Base-by-base conservation (phyloP, 2,113 vertebrate genomes). In the Carlito syrichta region DNA sequence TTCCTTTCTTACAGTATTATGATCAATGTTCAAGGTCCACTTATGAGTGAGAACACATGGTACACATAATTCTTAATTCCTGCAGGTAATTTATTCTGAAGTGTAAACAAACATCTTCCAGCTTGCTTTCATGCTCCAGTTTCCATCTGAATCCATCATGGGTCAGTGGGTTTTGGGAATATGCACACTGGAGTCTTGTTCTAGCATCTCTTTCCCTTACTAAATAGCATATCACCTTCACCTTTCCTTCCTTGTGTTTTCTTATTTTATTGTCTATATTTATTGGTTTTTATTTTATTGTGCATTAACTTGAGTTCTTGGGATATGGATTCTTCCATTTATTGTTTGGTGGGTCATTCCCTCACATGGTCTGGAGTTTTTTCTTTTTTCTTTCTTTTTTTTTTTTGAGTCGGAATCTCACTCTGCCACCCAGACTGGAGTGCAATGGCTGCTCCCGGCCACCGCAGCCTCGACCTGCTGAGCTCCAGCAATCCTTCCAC, bases 141-240 rank as follows among this genome's bases (percentile, higher is more conserved):
- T 95, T 91, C 13, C 10, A 12, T 82, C 71, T 66, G 38, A 89
- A 63, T 58, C 58, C 63, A 19, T 14, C 43, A 50, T 20, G 32
- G 69, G 48, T 40, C 17, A 66, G 22, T 62, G 62, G 84, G 30
- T 92, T 30, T 54, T 30, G n/a, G 35, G 81, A 30, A 50, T 84
- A 43, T n/a, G 45, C 79, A n/a, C 3, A 27, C 45, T 93, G 54
- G 63, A 10, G 56, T 62, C 30, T 14, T 62, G 82, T 25, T 96
- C 27, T 82, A 50, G 87, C 17, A 32, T 60, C 56, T 92, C 19
- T 95, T 79, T 96, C 17, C 93, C 76, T 96, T 68, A 48, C 30
- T 77, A 50, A 79, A 78, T 10, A 58, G 22, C 22, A 22, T 6
- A 45, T 43, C 77, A 20, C 17, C 76, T 63, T 85, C 16, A 74